A percentile compares a stretch with the other conserved stretches of the same genome.
Conservation (phyloP, 2,113 vertebrate genomes). For the Eclectus roratus region DNA sequence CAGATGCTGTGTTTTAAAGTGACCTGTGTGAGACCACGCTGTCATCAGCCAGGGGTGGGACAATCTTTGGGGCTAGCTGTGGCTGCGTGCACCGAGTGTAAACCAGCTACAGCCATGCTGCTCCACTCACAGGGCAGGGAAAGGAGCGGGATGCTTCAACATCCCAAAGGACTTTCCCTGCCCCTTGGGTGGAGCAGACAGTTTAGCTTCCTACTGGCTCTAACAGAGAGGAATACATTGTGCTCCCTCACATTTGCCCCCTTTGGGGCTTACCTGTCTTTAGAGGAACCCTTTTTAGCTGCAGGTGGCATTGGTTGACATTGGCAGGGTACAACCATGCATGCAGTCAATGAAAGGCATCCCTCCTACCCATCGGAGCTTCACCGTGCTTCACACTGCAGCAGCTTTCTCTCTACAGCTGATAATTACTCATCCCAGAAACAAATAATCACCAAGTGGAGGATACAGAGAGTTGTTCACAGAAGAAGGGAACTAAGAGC, state of each 20-base stretch:
- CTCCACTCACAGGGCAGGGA: background rate
- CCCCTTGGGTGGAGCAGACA: background rate
- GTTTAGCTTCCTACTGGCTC: background rate
- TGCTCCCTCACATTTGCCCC: background rate
- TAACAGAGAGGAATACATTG: background rate
- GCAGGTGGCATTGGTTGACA: constrained; percentile 24
- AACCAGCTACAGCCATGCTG: background rate
- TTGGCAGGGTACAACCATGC: background rate
- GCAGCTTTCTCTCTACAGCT: background rate
- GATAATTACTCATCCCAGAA: constrained; percentile 9
- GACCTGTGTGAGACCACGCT: background rate
- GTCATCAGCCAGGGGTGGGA: background rate
- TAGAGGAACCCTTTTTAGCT: background rate
- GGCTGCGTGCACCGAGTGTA: accelerated
- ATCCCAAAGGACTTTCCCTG: background rate
- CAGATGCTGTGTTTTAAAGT: background rate
- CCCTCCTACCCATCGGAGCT: background rate
- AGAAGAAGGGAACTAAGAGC: background rate
- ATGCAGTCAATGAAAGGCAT: background rate
- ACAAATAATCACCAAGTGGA: background rate
- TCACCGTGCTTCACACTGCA: background rate
- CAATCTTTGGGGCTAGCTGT: background rate
- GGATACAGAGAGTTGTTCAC: background rate
- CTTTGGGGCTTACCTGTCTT: background rate
- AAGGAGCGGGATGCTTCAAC: background rate